These are phyloP conservation scores for Trichechus manatus DNA, from an alignment of 2,113 vertebrate species.

Conservation along the genomic window DNA sequence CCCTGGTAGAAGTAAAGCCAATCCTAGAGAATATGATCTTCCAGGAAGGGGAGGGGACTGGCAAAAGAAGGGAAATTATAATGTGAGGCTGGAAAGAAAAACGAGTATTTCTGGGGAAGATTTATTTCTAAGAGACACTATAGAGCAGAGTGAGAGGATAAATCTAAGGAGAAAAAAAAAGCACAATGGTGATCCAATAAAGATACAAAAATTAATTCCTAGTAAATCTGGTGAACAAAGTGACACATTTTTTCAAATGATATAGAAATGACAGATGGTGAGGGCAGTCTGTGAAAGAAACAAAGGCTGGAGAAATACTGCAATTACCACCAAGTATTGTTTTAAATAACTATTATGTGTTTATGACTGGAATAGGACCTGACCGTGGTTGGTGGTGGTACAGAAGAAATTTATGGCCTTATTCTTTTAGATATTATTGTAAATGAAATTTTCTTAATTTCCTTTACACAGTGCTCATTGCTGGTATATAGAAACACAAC, in stretches of 20 bases:
- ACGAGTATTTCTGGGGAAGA: neutral
- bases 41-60: neutral
- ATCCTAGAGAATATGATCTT: neutral
- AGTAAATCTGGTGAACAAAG: neutral
- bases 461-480: neutral
- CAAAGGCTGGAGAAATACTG: neutral
- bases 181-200: neutral
- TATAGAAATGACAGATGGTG: neutral
- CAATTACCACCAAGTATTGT: conserved; percentile 3
- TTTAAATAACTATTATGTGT: neutral
- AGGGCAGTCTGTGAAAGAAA: neutral
- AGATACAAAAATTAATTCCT: neutral
- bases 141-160: neutral
- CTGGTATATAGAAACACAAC: neutral
- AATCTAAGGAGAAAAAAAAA: neutral
- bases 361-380: neutral
- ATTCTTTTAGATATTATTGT: neutral
- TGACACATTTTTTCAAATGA: neutral
- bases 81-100: neutral
- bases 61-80: neutral
- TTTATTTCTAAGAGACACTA: neutral
- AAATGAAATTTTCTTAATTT: neutral
- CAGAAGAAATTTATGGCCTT: neutral
- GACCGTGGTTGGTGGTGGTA: neutral
- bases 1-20: neutral